Conservation (phyloP, 2,113 vertebrate genomes). For the Turnix velox region DNA sequence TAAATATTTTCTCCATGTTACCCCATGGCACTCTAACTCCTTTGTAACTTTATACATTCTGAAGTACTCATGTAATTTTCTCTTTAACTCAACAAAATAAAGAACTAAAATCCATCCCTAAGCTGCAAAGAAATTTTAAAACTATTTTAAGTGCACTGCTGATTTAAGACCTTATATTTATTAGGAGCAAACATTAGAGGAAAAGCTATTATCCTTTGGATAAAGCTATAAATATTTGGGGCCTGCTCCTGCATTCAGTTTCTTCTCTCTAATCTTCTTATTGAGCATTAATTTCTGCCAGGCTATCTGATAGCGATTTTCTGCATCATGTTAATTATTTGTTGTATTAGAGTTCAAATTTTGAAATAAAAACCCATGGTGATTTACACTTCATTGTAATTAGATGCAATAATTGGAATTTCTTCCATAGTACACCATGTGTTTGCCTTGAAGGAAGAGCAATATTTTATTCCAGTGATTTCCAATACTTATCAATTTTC, state of each 20-base stretch:
- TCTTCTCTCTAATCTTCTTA: background rate
- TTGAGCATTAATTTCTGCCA: background rate
- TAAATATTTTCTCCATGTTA: background rate
- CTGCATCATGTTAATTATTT: constrained; percentile 1
- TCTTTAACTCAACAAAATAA: background rate
- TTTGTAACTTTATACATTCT: background rate
- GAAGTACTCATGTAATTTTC: background rate
- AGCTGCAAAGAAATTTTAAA: background rate
- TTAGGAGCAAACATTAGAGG: background rate
- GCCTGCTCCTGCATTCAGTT: background rate
- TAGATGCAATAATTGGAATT: background rate
- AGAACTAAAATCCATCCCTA: background rate
- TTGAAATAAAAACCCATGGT: background rate
- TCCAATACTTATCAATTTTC: background rate
- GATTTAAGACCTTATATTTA: background rate
- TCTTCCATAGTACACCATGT: background rate
- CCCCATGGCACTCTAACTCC: background rate
- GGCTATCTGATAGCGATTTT: background rate
- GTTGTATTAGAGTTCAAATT: background rate
- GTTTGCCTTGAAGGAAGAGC: background rate
- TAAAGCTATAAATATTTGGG: background rate
- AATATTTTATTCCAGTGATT: background rate
- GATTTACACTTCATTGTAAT: background rate
- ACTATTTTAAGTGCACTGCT: background rate
- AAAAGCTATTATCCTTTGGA: background rate